A percentile compares a stretch with the other conserved stretches of the same genome.
These are phyloP conservation scores for Microtus pennsylvanicus DNA, from an alignment of 2,113 vertebrate species.

Conservation along the genomic window DNA sequence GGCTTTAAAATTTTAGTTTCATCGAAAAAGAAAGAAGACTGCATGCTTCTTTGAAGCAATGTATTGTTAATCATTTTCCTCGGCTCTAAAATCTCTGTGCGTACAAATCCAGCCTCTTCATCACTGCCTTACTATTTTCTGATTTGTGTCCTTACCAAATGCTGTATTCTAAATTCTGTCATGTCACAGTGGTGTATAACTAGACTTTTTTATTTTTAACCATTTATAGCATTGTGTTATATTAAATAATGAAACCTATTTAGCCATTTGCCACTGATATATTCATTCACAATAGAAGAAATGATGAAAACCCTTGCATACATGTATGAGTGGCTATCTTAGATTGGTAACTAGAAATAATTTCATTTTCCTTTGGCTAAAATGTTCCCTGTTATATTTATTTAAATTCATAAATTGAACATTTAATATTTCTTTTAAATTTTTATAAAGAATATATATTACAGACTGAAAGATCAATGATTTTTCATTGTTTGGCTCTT, in stretches of 20 bases:
- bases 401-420: neutral
- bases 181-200: neutral
- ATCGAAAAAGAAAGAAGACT: neutral
- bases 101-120: neutral
- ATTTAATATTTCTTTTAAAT: neutral
- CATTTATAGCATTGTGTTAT: neutral
- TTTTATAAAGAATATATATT: neutral
- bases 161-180: neutral
- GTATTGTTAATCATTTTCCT: neutral
- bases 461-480: neutral
- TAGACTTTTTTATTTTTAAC: conserved; percentile 21
- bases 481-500: neutral
- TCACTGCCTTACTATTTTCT: neutral
- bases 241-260: neutral
- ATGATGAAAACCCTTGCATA: neutral
- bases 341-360: neutral
- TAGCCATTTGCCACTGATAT: conserved; percentile 19
- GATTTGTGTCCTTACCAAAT: conserved; percentile 7
- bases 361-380: neutral
- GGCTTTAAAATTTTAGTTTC: conserved; percentile 27
- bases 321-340: neutral
- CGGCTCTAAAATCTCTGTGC: neutral
- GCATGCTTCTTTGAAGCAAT: neutral
- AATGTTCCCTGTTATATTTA: neutral
- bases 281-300: neutral